phyloP scores from a whole-genome alignment of 2,888 invertebrate genomes.

The Druceiella hillmani region DNA sequence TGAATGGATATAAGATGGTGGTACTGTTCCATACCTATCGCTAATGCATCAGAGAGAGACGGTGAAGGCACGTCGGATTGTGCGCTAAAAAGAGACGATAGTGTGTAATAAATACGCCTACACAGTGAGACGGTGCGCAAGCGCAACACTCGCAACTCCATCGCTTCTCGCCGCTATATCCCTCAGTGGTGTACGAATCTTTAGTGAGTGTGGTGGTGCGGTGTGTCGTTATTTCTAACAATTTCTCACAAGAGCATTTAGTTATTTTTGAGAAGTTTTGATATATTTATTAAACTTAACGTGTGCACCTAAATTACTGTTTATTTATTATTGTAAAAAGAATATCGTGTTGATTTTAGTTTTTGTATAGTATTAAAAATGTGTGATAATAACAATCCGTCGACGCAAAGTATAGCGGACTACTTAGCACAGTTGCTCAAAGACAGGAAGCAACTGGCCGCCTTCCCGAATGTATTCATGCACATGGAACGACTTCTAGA shows the following conservation, averaged over 20 bases:
- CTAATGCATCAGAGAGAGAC: too few species aligned
- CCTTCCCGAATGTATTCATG: conserved; percentile 99
- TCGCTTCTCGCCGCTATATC: conserved; percentile 30
- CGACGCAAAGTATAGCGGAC: conserved; percentile 97
- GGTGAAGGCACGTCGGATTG: too few species aligned
- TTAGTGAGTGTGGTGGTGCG: conserved; percentile 52
- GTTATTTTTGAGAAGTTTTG: too few species aligned
- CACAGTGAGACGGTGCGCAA: conserved; percentile 43
- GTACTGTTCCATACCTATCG: too few species aligned
- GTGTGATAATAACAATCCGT: conserved; percentile 58
- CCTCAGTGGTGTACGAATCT: conserved; percentile 51
- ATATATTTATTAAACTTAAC: conserved; percentile 51
- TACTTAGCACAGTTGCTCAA: conserved; percentile 99
- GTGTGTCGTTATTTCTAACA: conserved; percentile 53
- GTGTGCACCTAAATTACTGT: conserved; percentile 44
- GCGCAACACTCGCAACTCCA: conserved; percentile 34
- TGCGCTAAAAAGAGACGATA: conserved; percentile 38
- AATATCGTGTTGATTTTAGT: conserved; percentile 39
- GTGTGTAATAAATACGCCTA: conserved; percentile 46
- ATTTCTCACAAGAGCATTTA: conserved; percentile 44
- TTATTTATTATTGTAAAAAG: conserved; percentile 40
- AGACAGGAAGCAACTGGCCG: conserved; percentile 99
- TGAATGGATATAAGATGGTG: too few species aligned
- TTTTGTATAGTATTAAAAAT: conserved; percentile 43
- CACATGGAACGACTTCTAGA: conserved; percentile 98